phyloP scores from a whole-genome alignment of 2,888 invertebrate species.

The Antheraea assamensis region DNA sequence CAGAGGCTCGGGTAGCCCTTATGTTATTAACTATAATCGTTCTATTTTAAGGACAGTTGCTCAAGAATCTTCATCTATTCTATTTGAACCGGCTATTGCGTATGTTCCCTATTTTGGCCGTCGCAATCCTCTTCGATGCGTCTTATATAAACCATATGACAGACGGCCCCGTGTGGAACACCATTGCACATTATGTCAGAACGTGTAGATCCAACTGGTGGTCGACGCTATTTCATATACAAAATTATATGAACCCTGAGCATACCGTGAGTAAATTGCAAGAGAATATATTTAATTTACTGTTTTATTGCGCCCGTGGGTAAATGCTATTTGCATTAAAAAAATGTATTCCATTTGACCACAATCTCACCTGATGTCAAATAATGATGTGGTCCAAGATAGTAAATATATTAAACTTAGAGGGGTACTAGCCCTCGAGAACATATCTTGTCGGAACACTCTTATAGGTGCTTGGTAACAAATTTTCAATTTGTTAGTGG shows the following conservation, averaged over 20 bases:
- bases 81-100: slow-evolving; percentile 56
- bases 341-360: no score
- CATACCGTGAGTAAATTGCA: slow-evolving; percentile 38
- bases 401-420: no score
- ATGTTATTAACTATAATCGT: not conserved
- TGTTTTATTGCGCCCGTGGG: no score
- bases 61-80: slow-evolving; percentile 55
- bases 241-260: slow-evolving; percentile 51
- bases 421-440: no score
- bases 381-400: no score
- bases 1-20: not conserved
- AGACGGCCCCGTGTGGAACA: slow-evolving; percentile 52
- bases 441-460: no score
- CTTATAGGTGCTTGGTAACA: no score
- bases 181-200: slow-evolving; percentile 33
- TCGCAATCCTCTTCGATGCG: slow-evolving; percentile 47
- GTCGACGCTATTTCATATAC: slow-evolving; percentile 55
- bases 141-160: slow-evolving; percentile 45
- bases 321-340: no score
- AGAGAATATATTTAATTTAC: no score
- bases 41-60: slow-evolving; percentile 32
- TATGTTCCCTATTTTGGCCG: slow-evolving; percentile 57
- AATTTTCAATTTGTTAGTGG: no score
- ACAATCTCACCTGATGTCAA: no score
- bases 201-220: slow-evolving; percentile 56